phyloP scores from a whole-genome alignment of 2,888 invertebrate genomes.

The Drosophila rubida region DNA sequence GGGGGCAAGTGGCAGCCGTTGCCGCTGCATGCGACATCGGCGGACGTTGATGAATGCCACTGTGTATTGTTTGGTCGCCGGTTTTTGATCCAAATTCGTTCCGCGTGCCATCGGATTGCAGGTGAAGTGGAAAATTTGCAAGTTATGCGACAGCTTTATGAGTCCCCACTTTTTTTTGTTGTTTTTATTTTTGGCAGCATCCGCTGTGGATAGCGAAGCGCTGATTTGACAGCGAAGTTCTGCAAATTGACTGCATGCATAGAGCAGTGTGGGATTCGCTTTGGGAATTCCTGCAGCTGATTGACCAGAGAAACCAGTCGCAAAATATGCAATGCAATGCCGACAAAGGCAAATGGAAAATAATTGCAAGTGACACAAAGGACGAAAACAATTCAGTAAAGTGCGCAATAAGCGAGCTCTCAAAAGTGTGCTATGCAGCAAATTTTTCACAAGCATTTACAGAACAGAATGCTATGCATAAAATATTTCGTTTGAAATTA shows the following conservation, averaged over 20 bases:
- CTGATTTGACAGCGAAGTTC: conserved; percentile 42
- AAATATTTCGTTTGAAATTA: too few relatives aligned
- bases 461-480: too few relatives aligned
- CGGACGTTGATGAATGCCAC: conserved; percentile 75
- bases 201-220: conserved; percentile 13
- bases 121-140: conserved; percentile 75
- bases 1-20: conserved; percentile 7
- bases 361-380: neutral
- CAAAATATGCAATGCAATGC: neutral
- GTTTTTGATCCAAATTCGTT: conserved; percentile 70
- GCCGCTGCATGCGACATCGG: conserved; percentile 64
- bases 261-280: conserved; percentile 11
- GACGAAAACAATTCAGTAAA: neutral
- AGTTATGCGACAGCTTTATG: conserved; percentile 70
- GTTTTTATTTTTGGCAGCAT: conserved; percentile 18
- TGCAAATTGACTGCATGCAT: conserved; percentile 54
- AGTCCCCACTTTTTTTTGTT: conserved; percentile 3
- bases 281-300: conserved; percentile 39
- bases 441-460: too few relatives aligned
- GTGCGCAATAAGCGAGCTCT: neutral
- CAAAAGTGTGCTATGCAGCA: conserved; percentile 1
- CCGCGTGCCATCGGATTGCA: conserved; percentile 56
- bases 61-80: conserved; percentile 77
- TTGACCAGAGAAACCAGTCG: conserved; percentile 4
- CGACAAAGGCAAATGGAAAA: neutral